These are phyloP conservation scores for Nycticorax nycticorax DNA, from an alignment of 2,113 vertebrate genomes.

Conservation along the genomic window DNA sequence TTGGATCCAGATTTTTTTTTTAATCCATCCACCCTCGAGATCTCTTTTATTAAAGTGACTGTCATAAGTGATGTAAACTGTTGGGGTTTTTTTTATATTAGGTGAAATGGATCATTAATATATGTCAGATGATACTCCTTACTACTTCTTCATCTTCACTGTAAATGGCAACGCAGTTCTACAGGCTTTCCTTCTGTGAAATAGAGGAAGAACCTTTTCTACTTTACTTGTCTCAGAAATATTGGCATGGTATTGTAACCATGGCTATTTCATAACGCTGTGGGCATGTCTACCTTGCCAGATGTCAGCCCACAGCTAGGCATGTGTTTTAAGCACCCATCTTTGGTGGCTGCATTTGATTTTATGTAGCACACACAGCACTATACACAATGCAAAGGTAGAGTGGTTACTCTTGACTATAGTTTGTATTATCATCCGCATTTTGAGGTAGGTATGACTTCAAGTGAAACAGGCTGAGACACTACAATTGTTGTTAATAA, in stretches of 20 bases:
- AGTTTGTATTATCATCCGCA: not conserved
- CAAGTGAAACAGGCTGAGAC: not conserved
- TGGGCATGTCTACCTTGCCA: not conserved
- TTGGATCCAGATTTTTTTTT: not conserved
- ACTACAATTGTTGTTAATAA: not conserved
- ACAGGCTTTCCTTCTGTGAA: not conserved
- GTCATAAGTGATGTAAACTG: not conserved
- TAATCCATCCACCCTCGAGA: not conserved
- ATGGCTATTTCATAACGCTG: not conserved
- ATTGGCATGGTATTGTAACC: not conserved
- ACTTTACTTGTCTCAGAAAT: not conserved
- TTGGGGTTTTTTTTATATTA: not conserved
- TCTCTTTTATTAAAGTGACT: not conserved
- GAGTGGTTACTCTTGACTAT: not conserved
- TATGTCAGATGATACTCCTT: not conserved
- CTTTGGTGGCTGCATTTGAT: not conserved
- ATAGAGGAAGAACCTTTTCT: not conserved
- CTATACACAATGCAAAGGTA: not conserved
- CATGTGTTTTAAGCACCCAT: not conserved
- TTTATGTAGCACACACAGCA: not conserved
- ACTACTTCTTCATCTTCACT: not conserved
- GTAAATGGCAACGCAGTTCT: not conserved
- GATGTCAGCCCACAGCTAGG: not conserved
- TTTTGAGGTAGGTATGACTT: not conserved
- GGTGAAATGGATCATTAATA: not conserved